Base-by-base conservation (phyloP, 2,113 vertebrate species). In the Ictalurus furcatus region DNA sequence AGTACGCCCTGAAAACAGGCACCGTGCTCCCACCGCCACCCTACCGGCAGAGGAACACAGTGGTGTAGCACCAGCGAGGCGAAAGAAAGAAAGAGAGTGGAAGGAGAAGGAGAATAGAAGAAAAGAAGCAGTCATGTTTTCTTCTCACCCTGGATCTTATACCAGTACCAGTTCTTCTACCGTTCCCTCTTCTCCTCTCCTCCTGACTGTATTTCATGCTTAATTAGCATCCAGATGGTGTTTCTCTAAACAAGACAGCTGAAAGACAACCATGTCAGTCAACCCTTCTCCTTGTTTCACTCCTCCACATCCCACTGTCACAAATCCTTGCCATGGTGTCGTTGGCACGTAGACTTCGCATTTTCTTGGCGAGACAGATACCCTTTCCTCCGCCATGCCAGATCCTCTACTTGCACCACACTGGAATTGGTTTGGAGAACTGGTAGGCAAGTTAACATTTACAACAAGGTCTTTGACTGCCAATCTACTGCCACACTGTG, bases 1-100 rank as follows among this genome's bases (percentile, higher is more conserved):
- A 99, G 95, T 99, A 98, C 92, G 97, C 98, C 25, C 96, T 99
- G 95, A 99, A 99, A 93, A 97, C 98, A 16, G 98, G 98, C 94
- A 97, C 97, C 54, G 96, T 98, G 92, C 95, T 99, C 94, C 98
- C 98, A 14, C 98, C 98, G 0, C 98, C 98, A 0, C 98, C 98
- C 81, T 99, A 99, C 96, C 97, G 98, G 94, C 98, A 99, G 96
- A 97, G 98, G 91, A 99, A 99, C 79, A 99, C 98, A 89, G 98
- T 99, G 93, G 98, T 99, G 95, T 99, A 97, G 96, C 17, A 58
- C n/a, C 25, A n/a, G 25, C 28, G 11, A 21, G 25, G 85, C 23
- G 40, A 44, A 28, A 76, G 23, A 44, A 44, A 52, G 40, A 73
- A 65, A 63, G 37, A 48, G 17, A 63, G 37, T 19, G 23, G 67